Base-by-base conservation (phyloP, 1,140 invertebrate species). In the Philaenus spumarius region DNA sequence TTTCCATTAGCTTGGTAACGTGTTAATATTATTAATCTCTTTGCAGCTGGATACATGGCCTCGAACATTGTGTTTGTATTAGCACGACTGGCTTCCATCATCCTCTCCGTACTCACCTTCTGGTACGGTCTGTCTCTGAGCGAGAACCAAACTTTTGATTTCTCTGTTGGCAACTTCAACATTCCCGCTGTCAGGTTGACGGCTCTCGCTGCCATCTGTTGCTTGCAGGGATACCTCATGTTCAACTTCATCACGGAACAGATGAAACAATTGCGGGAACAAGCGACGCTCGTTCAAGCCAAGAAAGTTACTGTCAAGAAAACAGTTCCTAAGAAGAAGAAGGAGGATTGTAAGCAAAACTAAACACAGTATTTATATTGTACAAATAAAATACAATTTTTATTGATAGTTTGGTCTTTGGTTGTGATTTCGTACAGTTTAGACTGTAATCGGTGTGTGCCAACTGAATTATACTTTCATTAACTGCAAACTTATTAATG, bases 241-340 rank as follows among this genome's bases (percentile, higher is more conserved):
- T 94, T 86, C 80, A 89, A 90, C 64, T 94, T 95, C 71, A 89
- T 95, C 56, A 86, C 82, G 46, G 89, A 93, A 73, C 83, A 91
- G 62, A 78, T 94, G 66, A 78, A 81, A 37, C 80, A 85, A 64
- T 79, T 83, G 62, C 79, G 88, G 47, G 90, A 93, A 67, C 77
- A 77, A 42, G 75, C 76, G 40, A 77, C 72, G n/a, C 56, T 66
- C 9, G 57, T 70, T 9, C 70, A 70, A 35, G 61, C 74, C 39
- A 59, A 64, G 7, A 75, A 74, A 62, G 72, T 73, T 56, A 72
- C 75, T 46, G 48, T 61, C 4, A 75, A 77, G 42, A 67, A 73
- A 22, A 75, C 74, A 50, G 65, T 68, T 46, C 71, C 71, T 15
- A 58, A 62, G 3, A 74, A 71, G 42, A 77, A 74, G 59, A 77